These are phyloP conservation scores for Dimorphilus gyrociliatus DNA, from an alignment of 2,888 invertebrate species.

Conservation along the genomic window DNA sequence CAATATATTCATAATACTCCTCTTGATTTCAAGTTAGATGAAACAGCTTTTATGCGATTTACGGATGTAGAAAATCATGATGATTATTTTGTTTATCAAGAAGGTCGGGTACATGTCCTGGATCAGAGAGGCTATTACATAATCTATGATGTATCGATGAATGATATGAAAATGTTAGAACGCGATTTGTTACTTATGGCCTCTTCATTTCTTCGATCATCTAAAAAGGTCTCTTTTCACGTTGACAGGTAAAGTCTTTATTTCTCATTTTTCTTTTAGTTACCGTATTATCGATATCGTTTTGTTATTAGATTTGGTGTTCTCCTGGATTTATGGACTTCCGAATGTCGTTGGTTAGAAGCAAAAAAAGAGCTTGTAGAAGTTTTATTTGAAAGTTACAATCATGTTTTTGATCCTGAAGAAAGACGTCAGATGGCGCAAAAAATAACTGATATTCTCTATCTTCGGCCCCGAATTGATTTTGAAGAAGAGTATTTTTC, in stretches of 20 bases:
- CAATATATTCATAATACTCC: constrained; percentile 35
- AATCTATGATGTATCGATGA: constrained; percentile 29
- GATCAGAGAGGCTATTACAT: constrained; percentile 32
- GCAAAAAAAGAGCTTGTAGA: constrained; percentile 34
- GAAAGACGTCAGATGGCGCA: constrained; percentile 33
- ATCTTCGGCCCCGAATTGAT: constrained; percentile 28
- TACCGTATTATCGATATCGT: background rate
- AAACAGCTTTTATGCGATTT: constrained; percentile 34
- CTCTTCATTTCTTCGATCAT: background rate
- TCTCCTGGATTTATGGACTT: constrained; percentile 32
- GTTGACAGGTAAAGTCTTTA: too few relatives aligned
- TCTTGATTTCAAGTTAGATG: constrained; percentile 34
- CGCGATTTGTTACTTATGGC: too few relatives aligned
- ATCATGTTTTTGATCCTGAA: constrained; percentile 33
- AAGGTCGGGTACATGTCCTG: constrained; percentile 32
- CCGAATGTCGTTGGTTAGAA: constrained; percentile 30
- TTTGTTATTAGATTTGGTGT: constrained; percentile 30
- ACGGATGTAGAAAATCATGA: constrained; percentile 36
- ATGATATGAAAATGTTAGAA: constrained; percentile 24
- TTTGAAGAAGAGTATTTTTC: constrained; percentile 27
- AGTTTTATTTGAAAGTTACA: constrained; percentile 36
- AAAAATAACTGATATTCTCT: constrained; percentile 28
- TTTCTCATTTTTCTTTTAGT: background rate
- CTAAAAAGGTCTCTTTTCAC: background rate
- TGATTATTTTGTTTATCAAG: constrained; percentile 34